Percentiles rank a stretch among this genome's conserved stretches.
These are phyloP conservation scores for Rana temporaria DNA, from an alignment of 2,113 vertebrate genomes.

Conservation along the genomic window DNA sequence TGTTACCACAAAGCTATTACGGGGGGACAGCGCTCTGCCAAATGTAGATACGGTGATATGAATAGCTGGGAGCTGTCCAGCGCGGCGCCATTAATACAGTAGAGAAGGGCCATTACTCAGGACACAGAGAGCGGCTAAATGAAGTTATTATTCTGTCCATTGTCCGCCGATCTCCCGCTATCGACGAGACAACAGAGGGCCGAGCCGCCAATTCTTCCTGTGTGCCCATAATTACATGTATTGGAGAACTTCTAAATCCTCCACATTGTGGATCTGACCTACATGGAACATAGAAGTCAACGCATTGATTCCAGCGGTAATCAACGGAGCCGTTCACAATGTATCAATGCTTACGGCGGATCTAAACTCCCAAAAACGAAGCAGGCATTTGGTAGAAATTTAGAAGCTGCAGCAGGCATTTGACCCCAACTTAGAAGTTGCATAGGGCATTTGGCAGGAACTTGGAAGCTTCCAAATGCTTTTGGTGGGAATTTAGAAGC, in stretches of 20 bases:
- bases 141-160: conserved; percentile 2
- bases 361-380: no score
- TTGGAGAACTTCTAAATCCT: not conserved
- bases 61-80: not conserved
- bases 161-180: conserved; percentile 4
- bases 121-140: not conserved
- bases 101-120: not conserved
- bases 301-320: no score
- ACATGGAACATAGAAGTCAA: not conserved
- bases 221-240: not conserved
- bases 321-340: no score
- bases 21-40: not conserved
- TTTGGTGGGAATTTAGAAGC: no score
- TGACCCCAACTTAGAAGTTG: no score
- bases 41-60: conserved; percentile 26
- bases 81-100: not conserved
- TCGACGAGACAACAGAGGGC: conserved; percentile 1
- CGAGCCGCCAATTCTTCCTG: not conserved
- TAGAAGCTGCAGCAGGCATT: no score
- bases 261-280: no score
- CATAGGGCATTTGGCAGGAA: no score
- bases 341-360: no score
- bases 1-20: not conserved
- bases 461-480: no score
- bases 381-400: no score